Percentiles rank a stretch among this genome's conserved stretches.
Conservation (phyloP, 2,888 invertebrate genomes). For the Drosophila cognata region DNA sequence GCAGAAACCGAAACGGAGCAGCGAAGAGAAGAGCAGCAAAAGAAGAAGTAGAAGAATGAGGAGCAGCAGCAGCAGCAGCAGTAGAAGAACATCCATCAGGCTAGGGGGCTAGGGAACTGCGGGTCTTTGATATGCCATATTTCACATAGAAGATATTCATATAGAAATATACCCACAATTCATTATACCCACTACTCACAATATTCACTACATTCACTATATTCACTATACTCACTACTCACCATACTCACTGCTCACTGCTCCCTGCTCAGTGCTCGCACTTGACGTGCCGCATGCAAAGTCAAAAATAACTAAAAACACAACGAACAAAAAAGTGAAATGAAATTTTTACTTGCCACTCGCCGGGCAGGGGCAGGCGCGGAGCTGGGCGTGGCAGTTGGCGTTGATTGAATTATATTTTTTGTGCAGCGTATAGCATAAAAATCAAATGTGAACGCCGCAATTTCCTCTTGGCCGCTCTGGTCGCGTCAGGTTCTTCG, state of each 20-base stretch:
- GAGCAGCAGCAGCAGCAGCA: neutral
- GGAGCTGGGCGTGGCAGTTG: slow-evolving; percentile 71
- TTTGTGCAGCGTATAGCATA: slow-evolving; percentile 75
- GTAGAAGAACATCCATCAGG: slow-evolving; percentile 35
- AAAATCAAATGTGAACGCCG: slow-evolving; percentile 67
- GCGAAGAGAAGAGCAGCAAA: neutral
- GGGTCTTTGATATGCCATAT: slow-evolving; percentile 74
- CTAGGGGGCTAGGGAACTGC: slow-evolving; percentile 16
- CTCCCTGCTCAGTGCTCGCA: slow-evolving; percentile 24
- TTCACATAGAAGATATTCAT: slow-evolving; percentile 52
- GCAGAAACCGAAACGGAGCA: neutral
- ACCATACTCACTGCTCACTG: slow-evolving; percentile 15
- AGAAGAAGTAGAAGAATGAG: slow-evolving; percentile 35
- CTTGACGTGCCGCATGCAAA: slow-evolving; percentile 78
- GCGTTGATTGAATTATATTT: slow-evolving; percentile 77
- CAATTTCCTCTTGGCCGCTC: neutral
- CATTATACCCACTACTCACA: slow-evolving; percentile 12
- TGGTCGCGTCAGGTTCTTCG: neutral
- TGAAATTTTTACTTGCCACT: slow-evolving; percentile 34
- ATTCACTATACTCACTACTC: slow-evolving; percentile 15
- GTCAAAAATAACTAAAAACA: slow-evolving; percentile 69
- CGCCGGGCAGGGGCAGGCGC: neutral
- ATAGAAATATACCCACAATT: slow-evolving; percentile 32
- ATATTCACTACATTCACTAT: slow-evolving; percentile 15
- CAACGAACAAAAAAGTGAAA: slow-evolving; percentile 12